Base-by-base conservation (phyloP, 2,797 vertebrate species). In the Onychomys arenicola region DNA sequence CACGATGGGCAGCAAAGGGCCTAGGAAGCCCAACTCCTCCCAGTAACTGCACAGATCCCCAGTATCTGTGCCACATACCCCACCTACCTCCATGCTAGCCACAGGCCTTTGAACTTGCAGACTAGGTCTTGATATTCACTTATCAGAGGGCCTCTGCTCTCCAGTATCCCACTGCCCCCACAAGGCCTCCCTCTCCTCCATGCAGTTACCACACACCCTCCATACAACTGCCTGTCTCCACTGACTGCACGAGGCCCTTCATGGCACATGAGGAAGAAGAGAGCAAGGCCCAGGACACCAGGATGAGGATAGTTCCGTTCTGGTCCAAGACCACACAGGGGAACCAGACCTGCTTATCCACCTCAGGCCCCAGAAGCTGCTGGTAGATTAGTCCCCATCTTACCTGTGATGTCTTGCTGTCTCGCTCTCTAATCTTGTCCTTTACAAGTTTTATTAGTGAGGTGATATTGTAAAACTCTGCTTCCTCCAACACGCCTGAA, bases 381-480 rank as follows among this genome's bases (percentile, higher is more conserved):
- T 6, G 19, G 71, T 5, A 19, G 9, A 57, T 81, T 10, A 69
- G 71, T 55, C 55, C 23, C 19, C 57, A 4, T 52, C 98, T 98
- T 97, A 99, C 99, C 99, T 99, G 99, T 97, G 99, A 99, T 55
- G 99, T 99, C 99, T 99, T 99, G 98, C 99, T 99, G 98, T 99
- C 99, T 95, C 99, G 99, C 97, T 99, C 99, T 98, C 99, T 99
- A 98, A 99, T 99, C 99, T 99, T 99, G 98, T 99, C 99, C 98
- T 99, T 99, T 98, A 99, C 99, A 83, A 99, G 99, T 98, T 99
- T 99, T 98, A 99, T 99, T 99, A 99, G 98, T 86, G 99, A 99
- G 98, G 99, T 99, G 98, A 99, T 99, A 98, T 99, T 99, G 98
- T 99, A 99, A 98, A 99, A 99, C 97, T 99, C 99, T 0, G 99